Percentiles rank a stretch among this genome's conserved stretches.
Conservation (phyloP, 2,888 invertebrate species). For the Eupithecia subfuscata region DNA sequence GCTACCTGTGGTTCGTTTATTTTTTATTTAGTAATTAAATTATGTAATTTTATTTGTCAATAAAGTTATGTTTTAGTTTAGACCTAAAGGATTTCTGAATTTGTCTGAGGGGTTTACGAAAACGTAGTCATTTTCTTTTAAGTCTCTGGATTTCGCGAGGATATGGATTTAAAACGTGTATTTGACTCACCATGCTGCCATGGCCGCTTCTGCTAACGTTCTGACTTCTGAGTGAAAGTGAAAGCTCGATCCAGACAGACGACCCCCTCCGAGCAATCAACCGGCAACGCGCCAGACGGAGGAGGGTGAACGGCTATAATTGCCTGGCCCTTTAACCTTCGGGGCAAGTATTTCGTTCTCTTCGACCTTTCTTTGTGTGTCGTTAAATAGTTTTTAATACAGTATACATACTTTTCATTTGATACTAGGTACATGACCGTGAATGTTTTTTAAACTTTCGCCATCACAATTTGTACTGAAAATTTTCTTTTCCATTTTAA, state of each 20-base stretch:
- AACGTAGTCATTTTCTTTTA: neutral
- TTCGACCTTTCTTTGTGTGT: neutral
- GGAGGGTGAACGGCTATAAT: conserved; percentile 22
- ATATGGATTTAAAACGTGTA: neutral
- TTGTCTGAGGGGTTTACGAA: neutral
- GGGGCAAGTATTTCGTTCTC: neutral
- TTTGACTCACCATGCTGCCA: conserved; percentile 24
- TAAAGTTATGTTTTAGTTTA: neutral
- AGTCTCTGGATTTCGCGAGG: neutral
- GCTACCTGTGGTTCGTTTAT: no score
- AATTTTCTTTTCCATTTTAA: no score
- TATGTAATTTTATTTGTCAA: no score
- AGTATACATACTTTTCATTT: no score
- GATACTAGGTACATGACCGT: no score
- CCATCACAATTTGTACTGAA: no score
- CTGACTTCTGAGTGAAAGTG: neutral
- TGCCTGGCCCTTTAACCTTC: conserved; percentile 17
- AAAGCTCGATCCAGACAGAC: conserved; percentile 8
- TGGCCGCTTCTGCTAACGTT: conserved; percentile 13
- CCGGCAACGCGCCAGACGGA: conserved; percentile 15
- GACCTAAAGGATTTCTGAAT: neutral
- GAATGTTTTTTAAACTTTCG: no score
- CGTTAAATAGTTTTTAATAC: no score
- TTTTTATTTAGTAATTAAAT: no score
- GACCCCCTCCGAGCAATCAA: conserved; percentile 19